Percentiles rank a stretch among this genome's conserved stretches.
Evolutionary conservation across 2,888 invertebrate species (phyloP).

Genomic region (Eretmocerus hayati): DNA sequence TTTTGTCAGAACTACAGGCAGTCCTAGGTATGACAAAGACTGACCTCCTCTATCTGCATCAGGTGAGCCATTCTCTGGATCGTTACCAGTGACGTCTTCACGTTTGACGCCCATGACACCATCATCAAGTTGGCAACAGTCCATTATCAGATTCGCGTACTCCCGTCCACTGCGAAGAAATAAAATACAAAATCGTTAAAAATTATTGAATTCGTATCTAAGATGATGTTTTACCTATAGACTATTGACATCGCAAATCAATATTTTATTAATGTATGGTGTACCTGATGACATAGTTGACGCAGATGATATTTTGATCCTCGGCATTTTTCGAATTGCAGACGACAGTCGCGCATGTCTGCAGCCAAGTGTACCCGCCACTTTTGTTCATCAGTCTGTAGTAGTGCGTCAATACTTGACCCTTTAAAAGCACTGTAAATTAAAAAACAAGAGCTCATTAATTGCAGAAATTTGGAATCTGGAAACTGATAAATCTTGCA

Average conservation of each 20-base stretch:
- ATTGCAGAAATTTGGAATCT: no score
- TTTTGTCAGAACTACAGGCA: no score
- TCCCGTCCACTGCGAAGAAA: constrained; percentile 67
- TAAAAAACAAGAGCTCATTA: constrained; percentile 26
- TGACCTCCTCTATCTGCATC: constrained; percentile 70
- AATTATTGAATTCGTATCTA: background rate
- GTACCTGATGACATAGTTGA: constrained; percentile 94
- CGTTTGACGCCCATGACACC: constrained; percentile 74
- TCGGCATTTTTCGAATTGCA: constrained; percentile 93
- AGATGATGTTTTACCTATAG: background rate
- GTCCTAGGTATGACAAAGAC: no score
- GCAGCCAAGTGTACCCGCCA: constrained; percentile 94
- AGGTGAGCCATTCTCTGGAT: constrained; percentile 83
- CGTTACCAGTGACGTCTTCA: constrained; percentile 69
- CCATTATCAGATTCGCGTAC: constrained; percentile 85
- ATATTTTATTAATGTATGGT: background rate
- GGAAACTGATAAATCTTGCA: no score
- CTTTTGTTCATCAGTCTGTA: constrained; percentile 93
- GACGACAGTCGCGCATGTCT: constrained; percentile 93
- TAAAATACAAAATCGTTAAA: background rate
- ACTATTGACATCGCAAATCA: no score
- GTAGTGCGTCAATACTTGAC: constrained; percentile 93
- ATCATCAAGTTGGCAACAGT: constrained; percentile 86
- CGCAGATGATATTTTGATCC: constrained; percentile 94
- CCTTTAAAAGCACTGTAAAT: constrained; percentile 85